Conservation (phyloP, 1,140 invertebrate genomes). For the Psilanteris sp. region DNA sequence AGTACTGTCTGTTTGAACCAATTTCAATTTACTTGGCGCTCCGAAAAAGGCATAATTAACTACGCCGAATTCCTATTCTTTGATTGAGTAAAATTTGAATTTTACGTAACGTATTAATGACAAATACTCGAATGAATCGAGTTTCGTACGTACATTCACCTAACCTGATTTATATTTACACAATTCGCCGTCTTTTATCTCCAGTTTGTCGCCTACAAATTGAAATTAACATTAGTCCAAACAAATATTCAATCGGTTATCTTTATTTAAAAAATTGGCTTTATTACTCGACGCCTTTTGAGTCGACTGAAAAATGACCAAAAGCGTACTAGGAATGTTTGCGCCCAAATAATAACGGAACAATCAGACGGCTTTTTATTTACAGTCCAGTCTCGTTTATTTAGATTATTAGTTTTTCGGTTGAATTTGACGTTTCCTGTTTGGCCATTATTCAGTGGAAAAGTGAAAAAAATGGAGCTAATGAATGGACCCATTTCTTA, state of each 20-base stretch:
- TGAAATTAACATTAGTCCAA: neutral
- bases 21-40: no score
- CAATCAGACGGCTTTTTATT: slow-evolving; percentile 22
- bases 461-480: slow-evolving; percentile 12
- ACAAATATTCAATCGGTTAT: slow-evolving; percentile 15
- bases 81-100: no score
- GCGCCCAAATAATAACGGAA: slow-evolving; percentile 37
- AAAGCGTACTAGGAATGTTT: slow-evolving; percentile 22
- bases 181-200: slow-evolving; percentile 7
- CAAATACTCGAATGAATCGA: no score
- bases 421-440: slow-evolving; percentile 35
- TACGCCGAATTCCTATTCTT: no score
- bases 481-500: slow-evolving; percentile 14
- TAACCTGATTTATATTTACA: slow-evolving; percentile 14
- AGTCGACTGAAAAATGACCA: slow-evolving; percentile 3
- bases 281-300: slow-evolving; percentile 2
- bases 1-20: no score
- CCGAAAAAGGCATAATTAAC: no score
- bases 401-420: slow-evolving; percentile 26
- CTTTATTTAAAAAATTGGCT: slow-evolving; percentile 17
- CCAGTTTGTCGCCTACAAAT: slow-evolving; percentile 17
- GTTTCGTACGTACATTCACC: no score
- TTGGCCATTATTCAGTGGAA: slow-evolving; percentile 2
- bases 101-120: no score
- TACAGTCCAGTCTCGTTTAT: slow-evolving; percentile 28